Evolutionary conservation across 1,140 invertebrate species (phyloP), one percentile per base, ranked within the genome.

Genomic region (Drosophila kepulauana): DNA sequence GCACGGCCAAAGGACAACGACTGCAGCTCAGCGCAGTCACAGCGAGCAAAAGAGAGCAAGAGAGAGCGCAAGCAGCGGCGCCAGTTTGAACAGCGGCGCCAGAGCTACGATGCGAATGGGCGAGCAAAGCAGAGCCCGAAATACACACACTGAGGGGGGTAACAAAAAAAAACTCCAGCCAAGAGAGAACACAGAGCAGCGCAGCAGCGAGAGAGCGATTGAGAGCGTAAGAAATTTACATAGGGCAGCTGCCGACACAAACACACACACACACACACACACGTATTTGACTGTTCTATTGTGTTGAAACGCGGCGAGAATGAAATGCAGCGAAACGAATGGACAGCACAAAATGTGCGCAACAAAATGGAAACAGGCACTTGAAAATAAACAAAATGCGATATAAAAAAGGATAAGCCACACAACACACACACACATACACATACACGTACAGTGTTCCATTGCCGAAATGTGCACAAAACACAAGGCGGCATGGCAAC

Each of bases 251-350:
- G 78, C 78, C 65, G 49, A 41, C 46, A 62, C 64, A 65, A 67
- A 45, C 28, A 33, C 33, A 59, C 73, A 51, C 57, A 4, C 56
- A 28, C 45, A 54, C 5, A 33, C 58, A 51, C 15, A 41, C 49
- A 33, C 41, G 49, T 15, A 67, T 57, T 62, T 5, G 30, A 10
- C 38, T 41, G 38, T 10, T n/a, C 38, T 52, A 78, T 67, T 58
- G 69, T 80, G 59, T 75, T 82, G 85, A 88, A 89, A 88, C 84
- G 78, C 70, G 33, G 69, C 81, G 80, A 81, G 82, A 88, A 81
- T 88, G 85, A 89, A 88, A 88, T 88, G 84, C 84, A 88, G 85
- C 85, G 84, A 88, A 88, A 89, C 84, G 84, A 88, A 87, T 84
- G 84, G 74, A 43, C 52, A 66, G 63, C 70, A 84, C 77, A 87